Evolutionary conservation across 2,888 invertebrate species (phyloP).

Genomic region (Cryptocephalus moraei): DNA sequence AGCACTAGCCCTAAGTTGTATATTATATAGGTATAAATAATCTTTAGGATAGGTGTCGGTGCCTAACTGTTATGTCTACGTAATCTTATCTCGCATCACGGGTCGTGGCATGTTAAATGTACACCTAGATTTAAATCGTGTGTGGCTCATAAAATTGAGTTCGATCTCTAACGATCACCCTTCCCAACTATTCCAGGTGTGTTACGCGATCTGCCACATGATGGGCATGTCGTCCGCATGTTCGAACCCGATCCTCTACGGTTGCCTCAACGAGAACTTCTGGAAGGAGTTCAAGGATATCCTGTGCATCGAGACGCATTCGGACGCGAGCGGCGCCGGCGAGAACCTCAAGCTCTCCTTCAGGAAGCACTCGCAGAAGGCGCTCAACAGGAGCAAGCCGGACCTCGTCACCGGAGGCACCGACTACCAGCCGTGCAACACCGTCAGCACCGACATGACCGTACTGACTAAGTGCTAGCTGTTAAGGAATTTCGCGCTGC

Average conservation of each 20-base stretch:
- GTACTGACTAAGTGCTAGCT: constrained; percentile 39
- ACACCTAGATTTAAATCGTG: too few relatives aligned
- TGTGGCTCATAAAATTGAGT: too few relatives aligned
- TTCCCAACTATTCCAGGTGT: constrained; percentile 18
- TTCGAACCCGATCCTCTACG: constrained; percentile 84
- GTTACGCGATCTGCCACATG: constrained; percentile 37
- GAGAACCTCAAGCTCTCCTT: constrained; percentile 42
- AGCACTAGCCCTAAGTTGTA: too few relatives aligned
- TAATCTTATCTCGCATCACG: too few relatives aligned
- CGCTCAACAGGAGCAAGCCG: constrained; percentile 17
- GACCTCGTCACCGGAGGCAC: constrained; percentile 21
- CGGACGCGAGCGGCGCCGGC: constrained; percentile 18
- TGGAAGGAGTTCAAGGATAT: constrained; percentile 80
- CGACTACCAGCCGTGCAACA: constrained; percentile 41
- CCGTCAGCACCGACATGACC: constrained; percentile 38
- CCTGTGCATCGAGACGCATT: constrained; percentile 45
- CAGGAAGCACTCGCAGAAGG: constrained; percentile 25
- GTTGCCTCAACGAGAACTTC: constrained; percentile 91
- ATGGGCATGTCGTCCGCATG: constrained; percentile 79
- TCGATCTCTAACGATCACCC: constrained; percentile 1
- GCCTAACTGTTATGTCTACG: too few relatives aligned
- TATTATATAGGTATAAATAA: too few relatives aligned
- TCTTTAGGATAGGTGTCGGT: too few relatives aligned
- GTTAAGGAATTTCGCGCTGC: constrained; percentile 20
- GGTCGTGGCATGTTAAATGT: too few relatives aligned